Evolutionary conservation across 1,140 invertebrate genomes (phyloP), one percentile per base, ranked within the genome.

Genomic region (Dolichoris vasculosae): DNA sequence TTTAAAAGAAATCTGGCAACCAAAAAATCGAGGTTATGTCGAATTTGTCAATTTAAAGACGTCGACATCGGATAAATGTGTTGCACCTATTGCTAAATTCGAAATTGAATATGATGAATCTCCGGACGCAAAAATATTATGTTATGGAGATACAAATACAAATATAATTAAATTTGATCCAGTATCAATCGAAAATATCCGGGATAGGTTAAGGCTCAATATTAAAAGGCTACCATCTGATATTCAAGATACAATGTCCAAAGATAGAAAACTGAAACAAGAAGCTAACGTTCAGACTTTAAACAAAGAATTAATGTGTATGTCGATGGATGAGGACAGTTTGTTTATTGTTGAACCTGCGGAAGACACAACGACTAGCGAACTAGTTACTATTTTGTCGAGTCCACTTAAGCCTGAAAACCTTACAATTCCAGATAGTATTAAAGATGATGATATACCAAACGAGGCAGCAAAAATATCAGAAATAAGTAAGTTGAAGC

Each of bases 11-110:
- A 92, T 93, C 30, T 90, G 93, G 2, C 80, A 93, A 38, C 75
- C 95, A 15, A 94, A 94, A 77, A 96, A 96, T 90, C 94, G 95
- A 43, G 96, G 96, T 0, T 96, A 96, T 87, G 92, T 96, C 71
- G 94, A 96, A 84, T 96, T 96, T 88, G 95, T 96, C 0, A 95
- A 96, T 75, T 82, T 92, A 9, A 90, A 87, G 46, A 59, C 88
- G 23, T 79, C 84, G 0, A 40, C 83, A 9, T 83, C 17, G 11
- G 32, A 40, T 0, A 15, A 26, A 0, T 23, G 64, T 8, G 81
- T 83, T 26, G 92, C 92, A 3, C 93, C 93, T 0, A 93, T 93
- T 23, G 93, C 92, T 0, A 89, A 87, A 40, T 89, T 89, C 3
- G 93, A 93, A 32, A 26, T 89, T 6, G 92, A 92, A 78, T 91